Evolutionary conservation across 2,797 vertebrate species (phyloP).

Genomic region (Sebastes vulpes): DNA sequence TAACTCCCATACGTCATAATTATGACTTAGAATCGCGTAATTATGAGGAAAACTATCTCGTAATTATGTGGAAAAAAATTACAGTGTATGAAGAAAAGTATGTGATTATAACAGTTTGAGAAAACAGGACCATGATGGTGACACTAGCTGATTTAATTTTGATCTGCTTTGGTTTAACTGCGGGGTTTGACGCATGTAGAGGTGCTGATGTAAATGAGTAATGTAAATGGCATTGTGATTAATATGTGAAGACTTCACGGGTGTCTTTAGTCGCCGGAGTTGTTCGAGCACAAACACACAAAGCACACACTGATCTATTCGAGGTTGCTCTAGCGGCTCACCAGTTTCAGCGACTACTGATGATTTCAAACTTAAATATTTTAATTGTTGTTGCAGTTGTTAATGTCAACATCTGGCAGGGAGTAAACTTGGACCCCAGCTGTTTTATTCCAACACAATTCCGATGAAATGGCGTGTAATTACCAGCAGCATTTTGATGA

Average conservation of each 20-base stretch:
- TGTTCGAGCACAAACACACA: not conserved
- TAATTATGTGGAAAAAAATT: slow-evolving; percentile 21
- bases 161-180: not conserved
- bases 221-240: not conserved
- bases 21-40: slow-evolving; percentile 11
- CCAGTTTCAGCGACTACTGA: not conserved
- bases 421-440: not conserved
- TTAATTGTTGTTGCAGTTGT: not conserved
- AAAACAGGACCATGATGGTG: not conserved
- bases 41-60: slow-evolving; percentile 10
- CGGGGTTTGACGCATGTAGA: not conserved
- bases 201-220: not conserved
- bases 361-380: not conserved
- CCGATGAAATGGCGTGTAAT: not conserved
- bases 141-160: not conserved
- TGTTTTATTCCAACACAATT: not conserved
- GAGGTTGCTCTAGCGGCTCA: not conserved
- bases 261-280: not conserved
- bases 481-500: not conserved
- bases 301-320: not conserved
- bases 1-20: slow-evolving; percentile 24
- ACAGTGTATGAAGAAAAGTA: slow-evolving; percentile 1
- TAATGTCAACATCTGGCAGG: not conserved
- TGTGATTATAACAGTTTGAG: slow-evolving; percentile 12
- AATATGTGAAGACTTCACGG: not conserved